Percentiles rank a stretch among this genome's conserved stretches.
phyloP scores from a whole-genome alignment of 2,888 invertebrate species.

The Nomada fucata region DNA sequence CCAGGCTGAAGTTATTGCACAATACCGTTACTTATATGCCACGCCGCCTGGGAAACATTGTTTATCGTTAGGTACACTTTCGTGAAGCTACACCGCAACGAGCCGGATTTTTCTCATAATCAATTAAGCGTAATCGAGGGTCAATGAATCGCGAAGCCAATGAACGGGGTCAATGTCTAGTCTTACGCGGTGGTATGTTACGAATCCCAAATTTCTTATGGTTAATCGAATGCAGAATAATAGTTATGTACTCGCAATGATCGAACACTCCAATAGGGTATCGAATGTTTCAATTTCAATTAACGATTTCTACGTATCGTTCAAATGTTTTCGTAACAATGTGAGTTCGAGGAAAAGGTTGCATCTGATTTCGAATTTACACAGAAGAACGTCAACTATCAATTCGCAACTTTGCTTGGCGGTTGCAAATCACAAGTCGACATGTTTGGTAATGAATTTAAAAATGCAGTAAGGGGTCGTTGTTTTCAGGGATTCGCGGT shows the following conservation, averaged over 20 bases:
- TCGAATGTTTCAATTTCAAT: too few relatives aligned
- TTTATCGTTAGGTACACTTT: slow-evolving; percentile 38
- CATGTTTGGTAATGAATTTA: not conserved
- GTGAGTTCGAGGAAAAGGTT: not conserved
- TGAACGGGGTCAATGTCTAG: too few relatives aligned
- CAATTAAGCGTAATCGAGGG: slow-evolving; percentile 26
- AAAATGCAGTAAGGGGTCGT: not conserved
- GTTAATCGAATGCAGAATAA: too few relatives aligned
- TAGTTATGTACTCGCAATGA: too few relatives aligned
- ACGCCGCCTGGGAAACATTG: slow-evolving; percentile 41
- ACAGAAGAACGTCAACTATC: not conserved
- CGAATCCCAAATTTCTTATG: too few relatives aligned
- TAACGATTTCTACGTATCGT: too few relatives aligned
- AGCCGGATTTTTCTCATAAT: slow-evolving; percentile 41
- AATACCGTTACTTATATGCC: slow-evolving; percentile 52
- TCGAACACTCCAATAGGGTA: too few relatives aligned
- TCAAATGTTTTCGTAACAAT: too few relatives aligned
- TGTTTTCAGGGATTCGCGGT: not conserved
- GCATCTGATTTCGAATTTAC: not conserved
- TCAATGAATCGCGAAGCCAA: slow-evolving; percentile 24
- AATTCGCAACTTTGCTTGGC: not conserved
- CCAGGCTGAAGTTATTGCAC: slow-evolving; percentile 20
- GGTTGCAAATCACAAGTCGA: not conserved
- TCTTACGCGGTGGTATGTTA: too few relatives aligned
- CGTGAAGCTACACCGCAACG: slow-evolving; percentile 26